These are phyloP conservation scores for Cyrtonyx montezumae DNA, from an alignment of 2,113 vertebrate genomes.

Conservation along the genomic window DNA sequence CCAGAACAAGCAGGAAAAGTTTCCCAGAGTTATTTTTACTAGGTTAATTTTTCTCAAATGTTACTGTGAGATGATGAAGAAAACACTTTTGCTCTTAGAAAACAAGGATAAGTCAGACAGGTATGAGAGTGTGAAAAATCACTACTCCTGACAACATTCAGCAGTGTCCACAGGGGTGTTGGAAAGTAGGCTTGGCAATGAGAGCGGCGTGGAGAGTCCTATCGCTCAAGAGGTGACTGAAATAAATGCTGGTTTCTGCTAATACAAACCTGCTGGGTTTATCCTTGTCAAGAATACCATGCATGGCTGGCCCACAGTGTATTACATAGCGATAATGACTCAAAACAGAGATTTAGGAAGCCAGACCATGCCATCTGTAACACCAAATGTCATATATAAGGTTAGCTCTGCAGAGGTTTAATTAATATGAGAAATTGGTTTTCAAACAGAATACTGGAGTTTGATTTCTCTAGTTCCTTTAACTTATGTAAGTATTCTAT, in stretches of 20 bases:
- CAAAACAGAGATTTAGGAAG: constrained; percentile 3
- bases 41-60: not conserved
- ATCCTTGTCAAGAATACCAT: constrained; percentile 40
- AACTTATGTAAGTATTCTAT: not conserved
- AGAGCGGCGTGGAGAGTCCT: not conserved
- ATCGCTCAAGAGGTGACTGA: constrained; percentile 34
- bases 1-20: not conserved
- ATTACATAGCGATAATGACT: not conserved
- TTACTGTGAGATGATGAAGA: not conserved
- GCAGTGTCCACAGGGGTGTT: not conserved
- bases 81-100: not conserved
- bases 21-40: not conserved
- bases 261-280: constrained; percentile 35
- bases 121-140: not conserved
- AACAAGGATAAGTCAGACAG: not conserved
- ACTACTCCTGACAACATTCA: not conserved
- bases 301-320: not conserved
- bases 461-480: not conserved
- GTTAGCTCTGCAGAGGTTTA: constrained; percentile 9
- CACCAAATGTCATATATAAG: not conserved
- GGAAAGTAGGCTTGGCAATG: constrained; percentile 17
- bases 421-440: not conserved
- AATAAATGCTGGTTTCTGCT: constrained; percentile 33
- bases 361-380: constrained; percentile 3
- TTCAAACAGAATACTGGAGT: not conserved